Conservation (phyloP, 2,797 vertebrate species). For the Lepidocolaptes lacrymiger region DNA sequence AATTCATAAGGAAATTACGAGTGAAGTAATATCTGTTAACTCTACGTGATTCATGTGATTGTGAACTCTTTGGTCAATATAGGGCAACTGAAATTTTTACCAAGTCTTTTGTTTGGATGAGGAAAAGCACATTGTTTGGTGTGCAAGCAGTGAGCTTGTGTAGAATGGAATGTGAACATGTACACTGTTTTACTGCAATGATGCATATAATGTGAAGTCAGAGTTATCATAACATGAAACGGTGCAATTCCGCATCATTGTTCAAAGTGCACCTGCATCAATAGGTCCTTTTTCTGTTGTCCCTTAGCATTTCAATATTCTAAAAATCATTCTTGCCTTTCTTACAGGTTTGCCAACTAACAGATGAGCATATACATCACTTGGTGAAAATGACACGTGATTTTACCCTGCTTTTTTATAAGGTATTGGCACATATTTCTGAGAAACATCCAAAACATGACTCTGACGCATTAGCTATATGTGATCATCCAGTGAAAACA, state of each 20-base stretch:
- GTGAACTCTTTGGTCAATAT: not conserved
- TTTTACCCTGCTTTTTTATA: constrained; percentile 94
- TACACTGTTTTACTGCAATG: not conserved
- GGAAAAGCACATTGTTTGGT: not conserved
- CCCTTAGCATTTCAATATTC: not conserved
- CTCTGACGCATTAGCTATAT: not conserved
- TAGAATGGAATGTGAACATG: not conserved
- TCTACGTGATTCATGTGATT: not conserved
- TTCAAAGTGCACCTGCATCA: not conserved
- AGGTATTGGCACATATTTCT: constrained; percentile 75
- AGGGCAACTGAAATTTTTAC: not conserved
- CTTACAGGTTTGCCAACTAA: constrained; percentile 85
- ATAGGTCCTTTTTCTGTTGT: not conserved
- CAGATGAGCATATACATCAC: constrained; percentile 79
- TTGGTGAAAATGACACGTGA: constrained; percentile 92
- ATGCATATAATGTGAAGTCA: not conserved
- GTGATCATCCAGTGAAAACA: constrained; percentile 5
- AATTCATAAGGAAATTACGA: not conserved
- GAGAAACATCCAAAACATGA: not conserved
- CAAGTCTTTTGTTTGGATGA: not conserved
- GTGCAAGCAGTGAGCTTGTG: not conserved
- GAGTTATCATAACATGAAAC: not conserved
- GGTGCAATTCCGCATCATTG: not conserved
- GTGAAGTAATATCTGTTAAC: not conserved
- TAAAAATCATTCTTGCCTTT: not conserved